Evolutionary conservation across 2,797 vertebrate genomes (phyloP), one percentile per base, ranked within the genome.

Genomic region (Parauchenoglanis ngamensis): DNA sequence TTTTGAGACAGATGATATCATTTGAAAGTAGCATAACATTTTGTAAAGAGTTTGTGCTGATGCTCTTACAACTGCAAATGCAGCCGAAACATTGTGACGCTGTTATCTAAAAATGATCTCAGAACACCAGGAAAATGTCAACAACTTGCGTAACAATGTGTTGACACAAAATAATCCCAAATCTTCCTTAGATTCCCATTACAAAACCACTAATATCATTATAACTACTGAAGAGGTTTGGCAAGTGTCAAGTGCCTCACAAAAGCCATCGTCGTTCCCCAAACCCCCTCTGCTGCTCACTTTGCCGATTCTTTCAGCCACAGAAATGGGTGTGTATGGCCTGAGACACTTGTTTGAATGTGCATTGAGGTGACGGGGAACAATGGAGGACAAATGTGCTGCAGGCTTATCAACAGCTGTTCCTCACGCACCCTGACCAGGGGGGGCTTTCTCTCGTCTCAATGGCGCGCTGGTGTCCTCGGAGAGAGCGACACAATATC

Each of bases 381-480:
- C 88, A 88, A 88, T 81, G 85, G 61, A 49, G 23, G 81, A 87
- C 76, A 80, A 72, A 76, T n/a, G 31, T 76, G 70, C n/a, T 46
- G 70, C 52, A 92, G 76, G 89, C 90, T 92, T 90, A 90, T 86
- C 85, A 91, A 85, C 90, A 92, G 87, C 90, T 92, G 90, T 75
- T 82, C 77, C 79, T 84, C 46, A n/a, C 7, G 7, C 79, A 46
- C 35, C 35, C 31, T 3, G 21, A 56, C 31, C 57, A 23, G 63
- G 19, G 46, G 31, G n/a, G 67, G 78, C 87, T 86, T 73, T 68
- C 46, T 67, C n/a, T 57, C 44, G 25, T 81, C 35, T 87, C 68
- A 88, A 81, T 81, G 63, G 65, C 67, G 67, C 46, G 31, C 79
- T 67, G 49, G 84, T 85, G 88, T 72, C 83, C 84, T 76, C 68